Evolutionary conservation across 2,797 vertebrate species (phyloP), one percentile per base, ranked within the genome.

Genomic region (Sparus aurata): DNA sequence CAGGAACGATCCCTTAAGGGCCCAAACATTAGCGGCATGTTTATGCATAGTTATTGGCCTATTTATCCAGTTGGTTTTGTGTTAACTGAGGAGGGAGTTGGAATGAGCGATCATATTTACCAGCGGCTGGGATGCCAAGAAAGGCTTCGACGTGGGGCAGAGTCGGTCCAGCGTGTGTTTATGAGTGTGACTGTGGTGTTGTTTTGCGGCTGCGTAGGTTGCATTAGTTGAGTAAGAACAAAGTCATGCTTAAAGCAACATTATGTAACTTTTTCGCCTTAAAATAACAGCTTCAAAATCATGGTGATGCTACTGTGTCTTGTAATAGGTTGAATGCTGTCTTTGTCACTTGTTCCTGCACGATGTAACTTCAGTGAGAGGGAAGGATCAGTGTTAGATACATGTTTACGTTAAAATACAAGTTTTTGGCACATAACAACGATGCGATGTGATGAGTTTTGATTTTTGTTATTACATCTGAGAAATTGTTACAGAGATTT

Each of bases 31-130:
- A 93, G 87, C 82, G 0, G 76, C 75, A 87, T 94, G 90, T 94
- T 94, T 92, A 94, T 91, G 88, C 87, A 85, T 71, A 78, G 79
- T 92, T 91, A 93, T 93, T 89, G 82, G 87, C 81, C 89, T 90
- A 91, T 93, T 94, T 93, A 89, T 87, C 78, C 82, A 79, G 82
- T 88, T 87, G 88, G 73, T 89, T 92, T 92, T 87, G 85, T 87
- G 89, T 85, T 88, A 91, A 90, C 76, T 73, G 83, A 87, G 85
- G 68, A 81, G 88, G 81, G 86, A 89, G 77, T 82, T 75, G 65
- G 50, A 69, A 77, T 82, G 79, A 85, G 65, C 22, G 64, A 83
- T 88, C 70, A 53, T 71, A 79, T 90, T 86, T 77, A 74, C 41
- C 54, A 62, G 67, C 23, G 34, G 25, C 30, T 61, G 69, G 12